Base-by-base conservation (phyloP, 1,140 invertebrate genomes). In the Holotrichia oblita region DNA sequence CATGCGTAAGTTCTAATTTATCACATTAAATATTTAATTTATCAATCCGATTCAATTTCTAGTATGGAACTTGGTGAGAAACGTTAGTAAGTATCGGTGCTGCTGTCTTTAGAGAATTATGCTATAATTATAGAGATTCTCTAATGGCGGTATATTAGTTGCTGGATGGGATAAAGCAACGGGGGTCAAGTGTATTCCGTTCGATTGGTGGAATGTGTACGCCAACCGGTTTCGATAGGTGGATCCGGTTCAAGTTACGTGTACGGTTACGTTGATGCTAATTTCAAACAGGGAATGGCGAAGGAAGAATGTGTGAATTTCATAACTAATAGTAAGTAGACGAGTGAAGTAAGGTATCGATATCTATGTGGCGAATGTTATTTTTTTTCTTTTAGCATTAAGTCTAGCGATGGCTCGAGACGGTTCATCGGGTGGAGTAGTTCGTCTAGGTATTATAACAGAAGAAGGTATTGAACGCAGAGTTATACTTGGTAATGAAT, bases 221-320 rank as follows among this genome's bases (percentile, higher is more conserved):
- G 96, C 55, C 95, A 98, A 86, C 90, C 93, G 12, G 92, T 96
- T 69, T 92, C 96, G 0, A 96, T 97, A 83, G 97, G 97, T 75
- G 99, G 99, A 2, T 99, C 98, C 6, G 99, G 99, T 41, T 98
- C 97, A 42, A 94, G 93, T n/a, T 99, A 97, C 85, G 93, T 99
- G 9, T 98, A 97, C 88, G 98, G 98, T 73, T 99, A 95, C 84
- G 92, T 99, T 3, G 97, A 99, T 87, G 91, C 95, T 7, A 91
- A 96, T 80, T 99, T 91, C 88, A 97, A 94, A 82, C 89, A 90
- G 1, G 91, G 92, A 69, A 98, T 99, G 97, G 89, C 86, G 3
- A 92, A 95, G 85, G 94, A 98, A 73, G 94, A 98, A 83, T 95
- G 94, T 81, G 88, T 95, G 8, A 87, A 97, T 72, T 96, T 99